Percentiles rank a stretch among this genome's conserved stretches.
These are phyloP conservation scores for Borostomias antarcticus DNA, from an alignment of 2,797 vertebrate genomes.

Conservation along the genomic window DNA sequence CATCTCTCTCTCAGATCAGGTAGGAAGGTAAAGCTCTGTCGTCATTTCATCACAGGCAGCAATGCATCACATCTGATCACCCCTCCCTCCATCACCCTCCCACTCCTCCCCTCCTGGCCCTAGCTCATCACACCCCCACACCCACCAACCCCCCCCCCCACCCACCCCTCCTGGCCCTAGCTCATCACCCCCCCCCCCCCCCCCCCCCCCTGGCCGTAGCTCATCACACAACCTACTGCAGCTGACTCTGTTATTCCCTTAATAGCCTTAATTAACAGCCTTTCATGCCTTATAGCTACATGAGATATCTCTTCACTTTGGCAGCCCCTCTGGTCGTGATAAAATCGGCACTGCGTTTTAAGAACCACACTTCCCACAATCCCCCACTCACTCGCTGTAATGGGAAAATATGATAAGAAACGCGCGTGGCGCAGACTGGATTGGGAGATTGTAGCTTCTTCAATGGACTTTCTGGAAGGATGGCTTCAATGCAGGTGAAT, in stretches of 20 bases:
- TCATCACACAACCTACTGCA: slow-evolving; percentile 64
- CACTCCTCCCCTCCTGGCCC: background rate
- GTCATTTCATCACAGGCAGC: no score
- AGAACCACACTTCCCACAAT: no score
- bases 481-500: no score
- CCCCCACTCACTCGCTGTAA: no score
- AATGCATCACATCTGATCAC: no score
- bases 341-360: no score
- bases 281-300: slow-evolving; percentile 58
- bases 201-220: slow-evolving; percentile 54
- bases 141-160: slow-evolving; percentile 29
- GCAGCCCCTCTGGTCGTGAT: no score
- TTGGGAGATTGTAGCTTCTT: no score
- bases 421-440: no score
- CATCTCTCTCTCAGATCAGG: slow-evolving; percentile 39
- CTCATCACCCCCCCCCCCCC: slow-evolving; percentile 49
- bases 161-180: background rate
- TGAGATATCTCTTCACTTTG: no score
- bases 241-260: slow-evolving; percentile 73
- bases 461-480: no score
- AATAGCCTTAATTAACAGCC: slow-evolving; percentile 77
- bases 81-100: slow-evolving; percentile 36
- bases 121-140: slow-evolving; percentile 18
- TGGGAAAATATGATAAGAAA: no score
- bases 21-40: slow-evolving; percentile 23